Conservation (phyloP, 2,888 invertebrate species). For the Peribatodes rhomboidaria region DNA sequence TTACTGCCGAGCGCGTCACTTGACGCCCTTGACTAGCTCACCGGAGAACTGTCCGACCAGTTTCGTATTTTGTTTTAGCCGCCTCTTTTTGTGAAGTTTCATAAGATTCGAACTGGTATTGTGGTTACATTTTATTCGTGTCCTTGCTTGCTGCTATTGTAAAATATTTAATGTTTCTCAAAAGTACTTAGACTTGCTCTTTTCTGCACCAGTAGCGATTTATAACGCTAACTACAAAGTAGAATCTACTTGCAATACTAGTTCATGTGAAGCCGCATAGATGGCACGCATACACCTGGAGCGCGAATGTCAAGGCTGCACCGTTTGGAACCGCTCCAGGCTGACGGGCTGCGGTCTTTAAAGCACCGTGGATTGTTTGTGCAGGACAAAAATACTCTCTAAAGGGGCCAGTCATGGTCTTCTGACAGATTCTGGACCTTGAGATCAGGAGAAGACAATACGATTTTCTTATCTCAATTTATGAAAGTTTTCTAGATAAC, state of each 20-base stretch:
- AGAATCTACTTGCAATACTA: constrained; percentile 56
- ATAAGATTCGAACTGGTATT: constrained; percentile 34
- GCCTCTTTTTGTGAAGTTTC: constrained; percentile 36
- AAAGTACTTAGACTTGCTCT: not conserved
- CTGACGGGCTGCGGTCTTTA: constrained; percentile 48
- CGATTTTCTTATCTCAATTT: not conserved
- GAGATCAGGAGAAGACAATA: not conserved
- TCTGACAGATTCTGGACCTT: not conserved
- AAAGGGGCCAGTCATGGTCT: constrained; percentile 12
- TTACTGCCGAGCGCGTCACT: constrained; percentile 54
- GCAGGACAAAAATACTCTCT: constrained; percentile 16
- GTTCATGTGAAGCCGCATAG: constrained; percentile 55
- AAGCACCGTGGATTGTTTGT: constrained; percentile 21
- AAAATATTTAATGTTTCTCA: constrained; percentile 3
- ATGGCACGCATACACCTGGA: constrained; percentile 75
- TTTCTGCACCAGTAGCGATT: not conserved
- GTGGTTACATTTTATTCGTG: constrained; percentile 28
- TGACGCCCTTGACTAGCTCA: constrained; percentile 61
- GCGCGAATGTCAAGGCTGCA: constrained; percentile 82
- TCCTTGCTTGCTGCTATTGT: constrained; percentile 13
- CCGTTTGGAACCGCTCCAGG: constrained; percentile 79
- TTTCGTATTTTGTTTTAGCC: constrained; percentile 37
- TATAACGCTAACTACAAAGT: constrained; percentile 11
- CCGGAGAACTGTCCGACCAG: constrained; percentile 45
- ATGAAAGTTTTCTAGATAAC: not conserved